Percentiles rank a stretch among this genome's conserved stretches.
phyloP scores from a whole-genome alignment of 1,140 invertebrate species.

The Drosophila gunungcola region DNA sequence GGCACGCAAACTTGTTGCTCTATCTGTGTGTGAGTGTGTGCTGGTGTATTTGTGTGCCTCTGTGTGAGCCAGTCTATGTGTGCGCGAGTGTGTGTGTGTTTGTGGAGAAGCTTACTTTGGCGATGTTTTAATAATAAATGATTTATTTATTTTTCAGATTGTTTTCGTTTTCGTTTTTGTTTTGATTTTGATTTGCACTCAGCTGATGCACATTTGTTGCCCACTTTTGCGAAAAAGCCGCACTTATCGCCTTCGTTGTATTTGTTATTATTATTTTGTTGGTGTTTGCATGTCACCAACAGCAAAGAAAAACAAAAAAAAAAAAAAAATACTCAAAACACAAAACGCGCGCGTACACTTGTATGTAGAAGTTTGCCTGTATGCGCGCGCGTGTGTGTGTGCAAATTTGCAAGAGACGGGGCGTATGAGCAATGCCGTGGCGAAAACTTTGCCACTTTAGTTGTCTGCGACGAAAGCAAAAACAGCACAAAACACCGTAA shows the following conservation, averaged over 20 bases:
- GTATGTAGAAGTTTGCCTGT: conserved; percentile 7
- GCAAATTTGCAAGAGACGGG: conserved; percentile 55
- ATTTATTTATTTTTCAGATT: conserved; percentile 47
- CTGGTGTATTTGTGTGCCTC: conserved; percentile 9
- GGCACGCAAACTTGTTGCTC: conserved; percentile 77
- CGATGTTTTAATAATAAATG: conserved; percentile 61
- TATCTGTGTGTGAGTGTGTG: conserved; percentile 14
- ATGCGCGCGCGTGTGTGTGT: conserved; percentile 16
- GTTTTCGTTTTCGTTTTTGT: conserved; percentile 2
- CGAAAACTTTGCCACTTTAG: conserved; percentile 78
- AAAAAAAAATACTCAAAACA: conserved; percentile 8
- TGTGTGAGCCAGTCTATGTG: conserved; percentile 23
- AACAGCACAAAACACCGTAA: conserved; percentile 40
- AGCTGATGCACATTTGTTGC: conserved; percentile 20
- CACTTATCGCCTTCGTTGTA: not conserved
- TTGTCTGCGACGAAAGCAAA: conserved; percentile 60
- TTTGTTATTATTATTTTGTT: conserved; percentile 25
- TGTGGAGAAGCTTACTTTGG: conserved; percentile 57
- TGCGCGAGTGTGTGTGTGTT: conserved; percentile 22
- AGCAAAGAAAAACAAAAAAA: conserved; percentile 23
- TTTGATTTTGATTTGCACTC: conserved; percentile 38
- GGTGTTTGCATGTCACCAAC: conserved; percentile 50
- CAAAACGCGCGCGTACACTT: conserved; percentile 37
- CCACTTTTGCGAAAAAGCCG: conserved; percentile 10
- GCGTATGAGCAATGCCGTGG: conserved; percentile 77